These are phyloP conservation scores for Corythucha ciliata DNA, from an alignment of 2,888 invertebrate species.

Conservation along the genomic window DNA sequence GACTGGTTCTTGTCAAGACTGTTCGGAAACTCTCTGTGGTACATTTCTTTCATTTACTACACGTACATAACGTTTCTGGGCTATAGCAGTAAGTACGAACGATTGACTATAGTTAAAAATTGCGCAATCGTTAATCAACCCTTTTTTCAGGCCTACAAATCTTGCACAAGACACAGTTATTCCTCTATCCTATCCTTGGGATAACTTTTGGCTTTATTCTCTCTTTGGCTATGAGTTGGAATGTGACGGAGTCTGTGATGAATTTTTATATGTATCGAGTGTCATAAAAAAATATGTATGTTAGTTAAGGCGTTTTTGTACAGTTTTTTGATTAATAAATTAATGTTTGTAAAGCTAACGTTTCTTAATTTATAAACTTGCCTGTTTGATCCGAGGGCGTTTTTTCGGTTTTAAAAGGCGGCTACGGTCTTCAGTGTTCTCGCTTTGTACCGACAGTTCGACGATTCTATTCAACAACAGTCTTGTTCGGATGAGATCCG, in stretches of 20 bases:
- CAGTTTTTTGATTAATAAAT: no score
- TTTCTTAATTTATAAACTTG: no score
- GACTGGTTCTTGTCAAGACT: conserved; percentile 70
- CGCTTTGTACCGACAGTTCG: no score
- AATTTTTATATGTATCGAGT: conserved; percentile 76
- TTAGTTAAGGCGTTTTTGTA: no score
- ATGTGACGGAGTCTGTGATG: conserved; percentile 72
- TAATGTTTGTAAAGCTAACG: no score
- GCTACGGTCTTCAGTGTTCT: no score
- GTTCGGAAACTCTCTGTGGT: conserved; percentile 88
- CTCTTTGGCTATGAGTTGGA: conserved; percentile 68
- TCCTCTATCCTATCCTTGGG: conserved; percentile 74
- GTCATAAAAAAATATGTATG: no score
- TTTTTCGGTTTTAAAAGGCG: no score
- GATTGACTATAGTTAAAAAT: conserved; percentile 13
- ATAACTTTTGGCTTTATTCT: conserved; percentile 67
- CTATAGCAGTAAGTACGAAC: conserved; percentile 69
- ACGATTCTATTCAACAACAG: no score
- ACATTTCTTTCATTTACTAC: conserved; percentile 82
- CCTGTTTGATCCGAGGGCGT: no score
- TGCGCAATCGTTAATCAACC: conserved; percentile 19
- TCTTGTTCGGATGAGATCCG: no score
- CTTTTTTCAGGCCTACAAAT: conserved; percentile 68
- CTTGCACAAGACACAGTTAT: conserved; percentile 71
- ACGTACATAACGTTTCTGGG: conserved; percentile 95